A percentile compares a stretch with the other conserved stretches of the same genome.
These are phyloP conservation scores for Lepeophtheirus salmonis DNA, from an alignment of 1,140 invertebrate genomes.

Conservation along the genomic window DNA sequence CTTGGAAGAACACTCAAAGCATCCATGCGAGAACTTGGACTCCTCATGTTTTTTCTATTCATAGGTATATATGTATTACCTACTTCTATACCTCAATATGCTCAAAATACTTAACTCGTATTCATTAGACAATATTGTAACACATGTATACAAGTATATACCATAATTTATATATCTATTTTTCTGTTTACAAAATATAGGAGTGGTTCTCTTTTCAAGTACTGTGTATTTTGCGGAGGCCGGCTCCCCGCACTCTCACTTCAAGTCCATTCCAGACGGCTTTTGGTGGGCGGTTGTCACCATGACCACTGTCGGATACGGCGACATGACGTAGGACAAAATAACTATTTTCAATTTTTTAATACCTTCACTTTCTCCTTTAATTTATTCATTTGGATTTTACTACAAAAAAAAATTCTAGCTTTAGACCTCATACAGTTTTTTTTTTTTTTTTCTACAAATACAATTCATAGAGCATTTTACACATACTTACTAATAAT, in stretches of 20 bases:
- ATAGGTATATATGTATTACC: conserved; percentile 58
- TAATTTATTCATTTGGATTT: no score
- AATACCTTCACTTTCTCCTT: not conserved
- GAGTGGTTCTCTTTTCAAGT: conserved; percentile 92
- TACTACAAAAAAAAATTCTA: not conserved
- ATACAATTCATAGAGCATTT: not conserved
- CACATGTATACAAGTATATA: no score
- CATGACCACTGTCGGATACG: conserved; percentile 95
- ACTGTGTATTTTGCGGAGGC: conserved; percentile 97
- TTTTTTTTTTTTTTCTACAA: not conserved
- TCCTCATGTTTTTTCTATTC: conserved; percentile 99
- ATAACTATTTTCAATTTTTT: not conserved
- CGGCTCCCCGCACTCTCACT: conserved; percentile 78
- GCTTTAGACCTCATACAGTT: no score
- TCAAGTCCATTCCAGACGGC: conserved; percentile 48
- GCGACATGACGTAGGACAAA: conserved; percentile 72
- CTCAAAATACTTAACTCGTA: no score
- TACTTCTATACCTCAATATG: no score
- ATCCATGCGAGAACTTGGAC: conserved; percentile 95
- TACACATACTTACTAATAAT: no score
- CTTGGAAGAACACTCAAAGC: conserved; percentile 95
- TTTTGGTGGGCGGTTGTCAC: conserved; percentile 99
- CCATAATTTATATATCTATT: no score
- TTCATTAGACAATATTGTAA: no score
- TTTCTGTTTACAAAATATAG: no score